Percentiles rank a stretch among this genome's conserved stretches.
These are phyloP conservation scores for Blastobasis lacticolella DNA, from an alignment of 2,888 invertebrate genomes.

Conservation along the genomic window DNA sequence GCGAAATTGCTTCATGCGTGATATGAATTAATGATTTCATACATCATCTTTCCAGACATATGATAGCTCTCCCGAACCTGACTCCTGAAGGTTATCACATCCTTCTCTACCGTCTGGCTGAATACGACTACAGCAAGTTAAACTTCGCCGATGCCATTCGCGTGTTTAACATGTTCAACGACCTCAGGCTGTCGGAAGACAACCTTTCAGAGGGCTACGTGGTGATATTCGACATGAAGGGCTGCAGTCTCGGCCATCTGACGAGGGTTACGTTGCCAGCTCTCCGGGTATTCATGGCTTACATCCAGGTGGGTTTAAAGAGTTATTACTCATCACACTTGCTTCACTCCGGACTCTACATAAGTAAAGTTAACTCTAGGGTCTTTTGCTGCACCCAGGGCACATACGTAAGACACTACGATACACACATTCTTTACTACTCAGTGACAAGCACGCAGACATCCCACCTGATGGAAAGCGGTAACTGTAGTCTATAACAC, in stretches of 20 bases:
- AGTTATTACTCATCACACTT: too few species aligned
- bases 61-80: conserved; percentile 75
- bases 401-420: too few species aligned
- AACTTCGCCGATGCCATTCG: conserved; percentile 77
- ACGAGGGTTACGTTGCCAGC: conserved; percentile 77
- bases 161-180: conserved; percentile 80
- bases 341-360: too few species aligned
- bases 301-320: conserved; percentile 73
- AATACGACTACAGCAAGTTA: conserved; percentile 77
- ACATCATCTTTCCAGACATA: conserved; percentile 58
- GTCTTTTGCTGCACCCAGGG: too few species aligned
- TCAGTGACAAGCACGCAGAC: too few species aligned
- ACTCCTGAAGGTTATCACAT: conserved; percentile 78
- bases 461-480: too few species aligned
- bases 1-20: too few species aligned
- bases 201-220: conserved; percentile 73
- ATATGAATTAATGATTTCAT: too few species aligned
- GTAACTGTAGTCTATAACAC: too few species aligned
- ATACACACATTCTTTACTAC: too few species aligned
- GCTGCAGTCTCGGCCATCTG: conserved; percentile 77
- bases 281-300: conserved; percentile 77
- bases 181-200: conserved; percentile 77
- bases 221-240: conserved; percentile 80
- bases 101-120: conserved; percentile 74
- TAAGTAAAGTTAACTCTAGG: too few species aligned